Percentiles rank a stretch among this genome's conserved stretches.
phyloP scores from a whole-genome alignment of 2,797 vertebrate species.

The Parambassis ranga region DNA sequence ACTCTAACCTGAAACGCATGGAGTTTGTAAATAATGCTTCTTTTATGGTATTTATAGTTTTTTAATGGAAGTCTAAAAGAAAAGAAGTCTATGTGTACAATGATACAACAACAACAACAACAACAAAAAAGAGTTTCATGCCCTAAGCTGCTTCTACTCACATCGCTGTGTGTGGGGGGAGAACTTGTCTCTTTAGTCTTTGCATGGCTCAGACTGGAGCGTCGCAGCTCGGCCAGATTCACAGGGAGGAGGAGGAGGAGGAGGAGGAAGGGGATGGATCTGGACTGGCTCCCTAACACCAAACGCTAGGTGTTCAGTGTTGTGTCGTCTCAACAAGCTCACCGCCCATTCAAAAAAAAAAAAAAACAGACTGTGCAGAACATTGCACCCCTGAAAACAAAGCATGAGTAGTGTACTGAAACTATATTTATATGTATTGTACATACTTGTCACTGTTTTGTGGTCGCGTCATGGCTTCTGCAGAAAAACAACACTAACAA shows the following conservation, averaged over 20 bases:
- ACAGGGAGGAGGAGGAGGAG: constrained; percentile 40
- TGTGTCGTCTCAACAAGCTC: constrained; percentile 72
- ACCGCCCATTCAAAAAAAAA: constrained; percentile 57
- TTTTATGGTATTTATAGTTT: constrained; percentile 95
- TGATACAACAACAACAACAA: too few relatives aligned
- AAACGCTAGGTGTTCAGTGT: constrained; percentile 78
- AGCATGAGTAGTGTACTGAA: constrained; percentile 87
- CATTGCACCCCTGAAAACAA: constrained; percentile 62
- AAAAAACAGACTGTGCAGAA: constrained; percentile 47
- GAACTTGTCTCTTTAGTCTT: constrained; percentile 74
- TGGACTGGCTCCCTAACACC: constrained; percentile 75
- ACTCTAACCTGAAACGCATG: constrained; percentile 95
- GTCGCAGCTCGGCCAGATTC: constrained; percentile 80
- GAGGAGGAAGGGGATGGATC: constrained; percentile 59
- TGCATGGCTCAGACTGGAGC: constrained; percentile 86
- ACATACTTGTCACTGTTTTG: constrained; percentile 81
- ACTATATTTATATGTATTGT: constrained; percentile 75
- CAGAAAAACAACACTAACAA: constrained; percentile 73
- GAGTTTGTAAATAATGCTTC: constrained; percentile 97
- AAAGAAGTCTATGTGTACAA: constrained; percentile 74
- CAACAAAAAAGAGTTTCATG: constrained; percentile 80
- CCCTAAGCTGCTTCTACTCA: constrained; percentile 88
- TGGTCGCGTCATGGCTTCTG: constrained; percentile 73
- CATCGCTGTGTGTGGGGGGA: constrained; percentile 72
- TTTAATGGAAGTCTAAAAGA: constrained; percentile 82